Base-by-base conservation (phyloP, 2,888 invertebrate genomes). In the Rhagonycha fulva region DNA sequence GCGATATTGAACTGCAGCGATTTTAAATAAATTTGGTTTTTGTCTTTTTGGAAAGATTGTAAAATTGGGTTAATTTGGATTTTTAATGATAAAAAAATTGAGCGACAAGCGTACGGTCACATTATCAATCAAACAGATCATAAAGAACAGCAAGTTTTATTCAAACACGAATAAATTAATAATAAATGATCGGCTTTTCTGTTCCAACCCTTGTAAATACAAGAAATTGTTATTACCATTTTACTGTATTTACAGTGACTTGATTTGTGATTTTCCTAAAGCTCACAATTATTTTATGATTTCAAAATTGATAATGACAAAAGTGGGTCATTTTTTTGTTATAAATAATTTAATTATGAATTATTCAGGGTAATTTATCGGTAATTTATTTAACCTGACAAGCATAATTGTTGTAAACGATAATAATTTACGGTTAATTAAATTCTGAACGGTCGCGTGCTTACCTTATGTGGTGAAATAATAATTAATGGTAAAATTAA, bases 151-250 rank as follows among this genome's bases (percentile, higher is more conserved):
- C 12, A 12, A 14, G 63, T n/a, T 66, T 19, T 24, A 66, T 66
- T 66, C 63, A 66, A 66, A 66, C 63, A 66, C 63, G 63, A 66
- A 66, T 24, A 23, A 24, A 66, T 23, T 66, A 66, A 66, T 66
- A 66, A 66, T 66, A 24, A n/a, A 66, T 66, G 19, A 66, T 24
- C 63, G 12, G n/a, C 23, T 66, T 66, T 66, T 26, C 26, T 66
- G n/a, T 66, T 66, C 9, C 26, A 26, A 24, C n/a, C 26, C 23
- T 24, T 66, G 12, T n/a, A 23, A 66, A 66, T 66, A 47, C 24
- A 23, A 24, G 26, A 66, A 66, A 66, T 66, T 66, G 26, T 24
- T 66, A 24, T 24, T n/a, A 19, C 23, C 63, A 24, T 66, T 66
- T 66, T 47, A 66, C 63, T 66, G 3, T 62, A 62, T 62, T 62